phyloP scores from a whole-genome alignment of 2,888 invertebrate genomes.

The Trichacis sp. region DNA sequence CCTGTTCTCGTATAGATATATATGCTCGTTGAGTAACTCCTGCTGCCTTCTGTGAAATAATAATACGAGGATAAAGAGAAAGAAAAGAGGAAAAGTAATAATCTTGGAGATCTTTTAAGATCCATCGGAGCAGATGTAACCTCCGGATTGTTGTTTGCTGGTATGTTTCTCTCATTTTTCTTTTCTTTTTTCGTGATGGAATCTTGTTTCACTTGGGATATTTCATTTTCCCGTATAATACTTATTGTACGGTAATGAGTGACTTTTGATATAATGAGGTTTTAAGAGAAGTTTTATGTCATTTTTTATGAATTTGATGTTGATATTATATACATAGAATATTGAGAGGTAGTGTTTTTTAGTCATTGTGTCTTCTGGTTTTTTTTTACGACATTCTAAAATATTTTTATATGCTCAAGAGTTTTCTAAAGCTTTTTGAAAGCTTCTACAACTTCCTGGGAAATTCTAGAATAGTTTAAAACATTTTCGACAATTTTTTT shows the following conservation, averaged over 20 bases:
- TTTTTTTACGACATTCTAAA: no score
- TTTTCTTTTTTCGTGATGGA: slow-evolving; percentile 21
- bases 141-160: slow-evolving; percentile 66
- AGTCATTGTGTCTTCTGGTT: no score
- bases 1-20: slow-evolving; percentile 12
- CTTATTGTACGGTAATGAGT: slow-evolving; percentile 20
- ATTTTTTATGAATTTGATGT: no score
- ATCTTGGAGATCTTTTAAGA: slow-evolving; percentile 70
- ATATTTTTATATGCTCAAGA: no score
- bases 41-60: slow-evolving; percentile 58
- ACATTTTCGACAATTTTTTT: no score
- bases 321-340: no score
- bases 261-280: neutral
- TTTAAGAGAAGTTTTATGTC: no score
- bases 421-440: no score
- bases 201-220: slow-evolving; percentile 9
- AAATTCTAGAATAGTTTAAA: no score
- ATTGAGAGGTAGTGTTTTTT: no score
- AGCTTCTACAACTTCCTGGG: no score
- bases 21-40: slow-evolving; percentile 25
- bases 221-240: slow-evolving; percentile 31
- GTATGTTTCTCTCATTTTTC: slow-evolving; percentile 49
- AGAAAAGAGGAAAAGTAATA: slow-evolving; percentile 67
- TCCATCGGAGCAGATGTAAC: slow-evolving; percentile 68
- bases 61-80: slow-evolving; percentile 64